Evolutionary conservation across 2,888 invertebrate genomes (phyloP), one percentile per base, ranked within the genome.

Genomic region (Trichacis sp.): DNA sequence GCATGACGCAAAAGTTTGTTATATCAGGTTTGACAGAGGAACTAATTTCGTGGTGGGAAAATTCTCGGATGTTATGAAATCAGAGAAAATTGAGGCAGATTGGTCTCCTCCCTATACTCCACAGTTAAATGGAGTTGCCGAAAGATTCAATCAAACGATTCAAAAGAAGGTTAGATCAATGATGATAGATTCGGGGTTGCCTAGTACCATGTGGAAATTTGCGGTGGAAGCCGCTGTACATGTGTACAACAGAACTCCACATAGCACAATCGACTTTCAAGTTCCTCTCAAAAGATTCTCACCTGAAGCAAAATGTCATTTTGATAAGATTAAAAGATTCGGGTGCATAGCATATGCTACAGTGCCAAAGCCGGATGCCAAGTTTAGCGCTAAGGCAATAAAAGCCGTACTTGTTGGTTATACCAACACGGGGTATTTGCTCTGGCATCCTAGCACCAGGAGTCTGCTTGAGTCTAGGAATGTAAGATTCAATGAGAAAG

Each of bases 211-310:
- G 60, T 71, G 69, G 70, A 58, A 57, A 29, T 18, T 71, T 20
- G 70, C 69, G 11, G 52, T 40, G n/a, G 69, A 54, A 38, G 52
- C 62, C 46, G 69, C 64, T 42, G 61, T 68, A n/a, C 29, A 72
- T 52, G 38, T 30, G 5, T 70, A 72, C 42, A 70, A 72, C 24
- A 51, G 47, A 12, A 69, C 64, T 14, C 62, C 56, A 1, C 68
- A 62, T 33, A 69, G 60, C 20, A 42, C 64, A 5, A 64, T 49
- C 11, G 43, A 36, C 6, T 57, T 54, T 29, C 36, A 40, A 40
- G 24, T 17, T 11, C 68, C 64, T 5, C 17, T 61, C n/a, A 18
- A 45, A 29, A 64, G 40, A 24, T 64, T 64, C 43, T 24, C 54
- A 11, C 60, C 56, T 6, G 43, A 36, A n/a, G 30, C 42, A 2